Percentiles rank a stretch among this genome's conserved stretches.
Conservation (phyloP, 2,797 vertebrate species). For the Parauchenoglanis ngamensis region DNA sequence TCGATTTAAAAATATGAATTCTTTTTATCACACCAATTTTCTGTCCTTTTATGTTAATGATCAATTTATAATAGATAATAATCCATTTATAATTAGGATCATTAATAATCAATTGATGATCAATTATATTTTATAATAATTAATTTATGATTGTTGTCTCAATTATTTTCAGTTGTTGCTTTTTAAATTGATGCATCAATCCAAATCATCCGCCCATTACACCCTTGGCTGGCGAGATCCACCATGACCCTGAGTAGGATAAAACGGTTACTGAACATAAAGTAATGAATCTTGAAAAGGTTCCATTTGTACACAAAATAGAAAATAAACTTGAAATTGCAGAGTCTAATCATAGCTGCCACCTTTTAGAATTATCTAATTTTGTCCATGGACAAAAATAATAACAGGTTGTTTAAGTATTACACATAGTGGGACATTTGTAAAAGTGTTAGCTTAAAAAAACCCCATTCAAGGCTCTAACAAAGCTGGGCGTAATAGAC, state of each 20-base stretch:
- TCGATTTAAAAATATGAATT: neutral
- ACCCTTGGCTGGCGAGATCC: neutral
- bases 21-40: neutral
- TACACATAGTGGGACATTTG: slow-evolving; percentile 82
- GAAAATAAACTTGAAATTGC: slow-evolving; percentile 24
- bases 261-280: neutral
- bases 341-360: slow-evolving; percentile 61
- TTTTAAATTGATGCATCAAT: neutral
- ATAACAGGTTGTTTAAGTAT: slow-evolving; percentile 82
- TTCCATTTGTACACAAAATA: slow-evolving; percentile 17
- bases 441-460: slow-evolving; percentile 73
- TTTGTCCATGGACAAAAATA: slow-evolving; percentile 74
- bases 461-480: slow-evolving; percentile 79
- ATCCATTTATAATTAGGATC: neutral
- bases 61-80: neutral
- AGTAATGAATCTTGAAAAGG: neutral
- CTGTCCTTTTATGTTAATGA: neutral
- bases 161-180: neutral
- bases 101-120: neutral
- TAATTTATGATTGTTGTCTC: neutral
- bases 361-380: slow-evolving; percentile 74
- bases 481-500: slow-evolving; percentile 87
- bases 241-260: neutral
- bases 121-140: neutral
- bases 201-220: neutral